Base-by-base conservation (phyloP, 2,888 invertebrate species). In the Drosophila neutralis region DNA sequence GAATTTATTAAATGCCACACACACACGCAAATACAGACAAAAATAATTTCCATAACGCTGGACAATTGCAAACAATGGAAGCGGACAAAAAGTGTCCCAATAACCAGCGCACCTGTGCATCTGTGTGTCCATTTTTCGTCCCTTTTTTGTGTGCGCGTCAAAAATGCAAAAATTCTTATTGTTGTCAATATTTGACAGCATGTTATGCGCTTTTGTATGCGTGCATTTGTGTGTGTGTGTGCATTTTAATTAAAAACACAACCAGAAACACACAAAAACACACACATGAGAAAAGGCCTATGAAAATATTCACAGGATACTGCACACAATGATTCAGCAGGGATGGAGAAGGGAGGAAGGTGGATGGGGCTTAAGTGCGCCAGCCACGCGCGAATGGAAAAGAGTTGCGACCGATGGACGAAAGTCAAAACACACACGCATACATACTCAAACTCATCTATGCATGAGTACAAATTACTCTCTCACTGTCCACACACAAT, bases 1-100 rank as follows among this genome's bases (percentile, higher is more conserved):
- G 27, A 38, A 66, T 74, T 73, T 71, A 82, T 84, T 70, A 59
- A 82, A 82, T 85, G 80, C 85, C 87, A 87, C 85, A 81, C 76
- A 62, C 80, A 59, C 13, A 74, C 70, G 33, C 11, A 33, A 33
- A 51, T 21, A 49, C 42, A 38, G 29, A 59, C 80, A 80, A 80
- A 74, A 86, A 88, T 67, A 73, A 83, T 78, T 71, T 62, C 69
- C 79, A 73, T 69, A 77, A 59, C 61, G 64, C 63, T 70, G 33
- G 52, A 66, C 61, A 78, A 51, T 48, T 36, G 29, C 11, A 35
- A 31, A 76, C 77, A 83, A 86, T 73, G 56, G 59, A 36, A 60
- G 21, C 18, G 8, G 48, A 64, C 76, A 63, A 66, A 60, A 58
- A 51, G 56, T 58, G 29, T 59, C 13, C 58, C 57, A 61, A 72